Conservation (phyloP, 2,113 vertebrate genomes). For the Cottus gobio region DNA sequence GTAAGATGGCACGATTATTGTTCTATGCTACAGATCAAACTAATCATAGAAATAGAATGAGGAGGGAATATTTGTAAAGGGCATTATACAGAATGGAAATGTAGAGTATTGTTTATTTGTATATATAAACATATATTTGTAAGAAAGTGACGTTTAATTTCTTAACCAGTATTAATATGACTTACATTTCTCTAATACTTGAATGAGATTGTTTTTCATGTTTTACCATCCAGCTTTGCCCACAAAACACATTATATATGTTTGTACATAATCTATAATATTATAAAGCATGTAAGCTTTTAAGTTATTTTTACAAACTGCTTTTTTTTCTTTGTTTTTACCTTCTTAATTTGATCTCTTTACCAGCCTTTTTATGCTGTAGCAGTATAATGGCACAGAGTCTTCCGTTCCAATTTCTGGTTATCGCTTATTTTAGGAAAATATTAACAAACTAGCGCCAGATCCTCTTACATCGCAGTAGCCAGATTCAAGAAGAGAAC, state of each 20-base stretch:
- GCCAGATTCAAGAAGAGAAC: neutral
- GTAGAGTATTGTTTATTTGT: too few relatives aligned
- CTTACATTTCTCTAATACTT: neutral
- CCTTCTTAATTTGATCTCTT: neutral
- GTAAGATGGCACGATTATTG: constrained; percentile 65
- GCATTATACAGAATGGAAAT: neutral
- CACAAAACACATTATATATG: neutral
- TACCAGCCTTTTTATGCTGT: neutral
- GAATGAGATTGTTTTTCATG: neutral
- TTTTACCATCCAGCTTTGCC: neutral
- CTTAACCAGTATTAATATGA: neutral
- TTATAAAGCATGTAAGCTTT: too few relatives aligned
- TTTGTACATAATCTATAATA: neutral
- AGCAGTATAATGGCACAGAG: neutral
- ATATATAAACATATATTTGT: neutral
- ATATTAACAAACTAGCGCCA: constrained; percentile 4
- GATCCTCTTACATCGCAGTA: neutral
- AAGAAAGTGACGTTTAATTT: neutral
- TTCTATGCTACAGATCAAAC: neutral
- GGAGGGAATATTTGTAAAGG: neutral
- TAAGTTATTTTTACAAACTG: neutral
- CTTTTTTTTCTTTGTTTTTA: neutral
- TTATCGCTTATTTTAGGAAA: constrained; percentile 34
- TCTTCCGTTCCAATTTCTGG: neutral
- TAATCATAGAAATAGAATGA: neutral